Conservation (phyloP, 2,797 vertebrate species). For the Chaunax sp. region DNA sequence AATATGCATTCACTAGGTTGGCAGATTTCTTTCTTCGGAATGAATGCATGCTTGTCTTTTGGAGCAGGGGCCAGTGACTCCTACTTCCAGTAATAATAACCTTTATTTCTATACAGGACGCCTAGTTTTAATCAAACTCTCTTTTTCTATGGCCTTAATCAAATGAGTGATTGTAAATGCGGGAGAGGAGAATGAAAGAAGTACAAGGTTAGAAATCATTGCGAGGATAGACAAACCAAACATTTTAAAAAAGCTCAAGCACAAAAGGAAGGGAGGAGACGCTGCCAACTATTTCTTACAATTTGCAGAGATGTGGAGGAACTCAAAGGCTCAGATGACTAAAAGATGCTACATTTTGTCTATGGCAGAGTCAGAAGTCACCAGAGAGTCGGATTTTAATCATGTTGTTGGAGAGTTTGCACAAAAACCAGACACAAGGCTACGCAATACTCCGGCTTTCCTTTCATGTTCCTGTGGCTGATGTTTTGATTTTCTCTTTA, state of each 20-base stretch:
- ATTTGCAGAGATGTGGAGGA: constrained; percentile 2
- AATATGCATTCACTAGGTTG: too few species aligned
- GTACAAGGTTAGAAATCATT: not conserved
- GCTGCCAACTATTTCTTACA: constrained; percentile 4
- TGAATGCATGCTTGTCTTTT: too few species aligned
- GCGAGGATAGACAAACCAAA: not conserved
- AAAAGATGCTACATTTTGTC: constrained; percentile 2
- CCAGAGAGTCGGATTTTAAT: constrained; percentile 32
- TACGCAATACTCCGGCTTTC: not conserved
- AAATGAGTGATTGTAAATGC: not conserved
- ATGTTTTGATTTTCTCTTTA: constrained; percentile 2
- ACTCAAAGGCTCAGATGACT: constrained; percentile 3
- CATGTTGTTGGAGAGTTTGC: constrained; percentile 1
- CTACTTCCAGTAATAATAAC: not conserved
- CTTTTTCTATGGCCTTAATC: not conserved
- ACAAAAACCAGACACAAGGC: not conserved
- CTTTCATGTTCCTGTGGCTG: not conserved
- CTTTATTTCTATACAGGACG: not conserved
- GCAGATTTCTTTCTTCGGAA: too few species aligned
- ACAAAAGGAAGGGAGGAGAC: not conserved
- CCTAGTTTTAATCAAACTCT: constrained; percentile 1
- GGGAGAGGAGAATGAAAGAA: not conserved
- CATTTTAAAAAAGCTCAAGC: not conserved
- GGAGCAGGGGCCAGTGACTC: too few species aligned
- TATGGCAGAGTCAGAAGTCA: constrained; percentile 8